Base-by-base conservation (phyloP, 2,888 invertebrate genomes). In the Plutella xylostella region DNA sequence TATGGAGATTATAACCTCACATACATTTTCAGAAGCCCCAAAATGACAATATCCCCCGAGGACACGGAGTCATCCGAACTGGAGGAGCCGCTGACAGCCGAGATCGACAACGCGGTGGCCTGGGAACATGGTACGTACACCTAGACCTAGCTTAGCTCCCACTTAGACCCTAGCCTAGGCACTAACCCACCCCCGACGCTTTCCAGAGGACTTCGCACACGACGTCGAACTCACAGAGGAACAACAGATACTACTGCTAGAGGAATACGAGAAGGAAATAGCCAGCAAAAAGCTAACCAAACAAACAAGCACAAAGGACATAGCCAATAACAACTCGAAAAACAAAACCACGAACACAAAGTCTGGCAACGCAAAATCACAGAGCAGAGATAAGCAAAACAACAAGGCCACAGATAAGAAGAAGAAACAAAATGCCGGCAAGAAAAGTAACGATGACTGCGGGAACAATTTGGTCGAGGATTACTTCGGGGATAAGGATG, bases 191-290 rank as follows among this genome's bases (percentile, higher is more conserved):
- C n/a, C n/a, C n/a, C n/a, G n/a, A 17, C 19, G 22, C 39, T 46
- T 62, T 71, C 78, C 76, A 86, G 89, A 88, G 74, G 89, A 89
- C 65, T 89, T 90, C 72, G 85, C 87, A 33, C 72, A 83, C 54
- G 86, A 88, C 65, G 83, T 90, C 46, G 90, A 90, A 68, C 69
- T 91, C 45, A 87, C 90, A 4, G 90, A 90, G 68, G 90, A 90
- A 69, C 88, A 90, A 58, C 90, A 90, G 64, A 90, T 79, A 4
- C 72, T 89, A 56, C 76, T 90, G 44, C 69, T 90, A 57, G 87
- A 89, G 59, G 88, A 90, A 60, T 91, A 90, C 63, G 90, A 91
- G 63, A 86, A 80, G 48, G 90, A 91, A 66, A 87, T 86, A 31
- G 62, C 77, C 0, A 65, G 67, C 18, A 82, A 85, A 51, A 85